These are phyloP conservation scores for Pteropus alecto DNA, from an alignment of 2,113 vertebrate species.

Conservation along the genomic window DNA sequence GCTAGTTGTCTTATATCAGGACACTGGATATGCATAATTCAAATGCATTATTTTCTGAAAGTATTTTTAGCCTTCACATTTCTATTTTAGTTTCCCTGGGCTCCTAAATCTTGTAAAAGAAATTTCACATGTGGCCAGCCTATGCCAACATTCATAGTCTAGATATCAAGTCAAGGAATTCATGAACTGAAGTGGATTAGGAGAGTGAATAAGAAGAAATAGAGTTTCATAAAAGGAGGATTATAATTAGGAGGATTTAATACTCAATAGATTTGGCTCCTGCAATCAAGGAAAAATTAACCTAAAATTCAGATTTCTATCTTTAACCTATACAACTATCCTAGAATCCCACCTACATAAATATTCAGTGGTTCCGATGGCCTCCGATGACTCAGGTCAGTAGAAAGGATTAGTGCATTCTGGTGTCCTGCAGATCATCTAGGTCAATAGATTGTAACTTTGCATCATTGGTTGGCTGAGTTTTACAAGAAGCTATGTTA, in stretches of 20 bases:
- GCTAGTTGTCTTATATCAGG: slow-evolving; percentile 29
- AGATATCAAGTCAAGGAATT: background rate
- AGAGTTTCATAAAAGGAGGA: slow-evolving; percentile 22
- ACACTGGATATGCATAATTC: background rate
- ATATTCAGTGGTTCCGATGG: background rate
- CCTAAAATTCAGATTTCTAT: slow-evolving; percentile 2
- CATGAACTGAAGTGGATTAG: slow-evolving; percentile 1
- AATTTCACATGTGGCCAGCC: slow-evolving; percentile 10
- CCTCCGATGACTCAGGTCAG: background rate
- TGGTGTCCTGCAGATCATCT: background rate
- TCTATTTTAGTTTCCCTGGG: slow-evolving; percentile 33
- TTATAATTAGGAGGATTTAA: slow-evolving; percentile 8
- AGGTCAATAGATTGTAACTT: background rate
- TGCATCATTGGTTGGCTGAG: background rate
- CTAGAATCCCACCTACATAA: background rate
- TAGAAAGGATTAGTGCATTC: background rate
- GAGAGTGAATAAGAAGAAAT: background rate
- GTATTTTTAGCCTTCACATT: slow-evolving; percentile 68
- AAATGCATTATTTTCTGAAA: slow-evolving; percentile 52
- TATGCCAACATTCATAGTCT: slow-evolving; percentile 35
- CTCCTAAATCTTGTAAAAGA: slow-evolving; percentile 53
- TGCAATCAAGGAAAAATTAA: background rate
- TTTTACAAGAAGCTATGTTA: background rate
- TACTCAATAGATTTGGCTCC: background rate
- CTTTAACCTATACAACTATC: background rate